Base-by-base conservation (phyloP, 2,888 invertebrate genomes). In the Branchipolynoe longqiensis region DNA sequence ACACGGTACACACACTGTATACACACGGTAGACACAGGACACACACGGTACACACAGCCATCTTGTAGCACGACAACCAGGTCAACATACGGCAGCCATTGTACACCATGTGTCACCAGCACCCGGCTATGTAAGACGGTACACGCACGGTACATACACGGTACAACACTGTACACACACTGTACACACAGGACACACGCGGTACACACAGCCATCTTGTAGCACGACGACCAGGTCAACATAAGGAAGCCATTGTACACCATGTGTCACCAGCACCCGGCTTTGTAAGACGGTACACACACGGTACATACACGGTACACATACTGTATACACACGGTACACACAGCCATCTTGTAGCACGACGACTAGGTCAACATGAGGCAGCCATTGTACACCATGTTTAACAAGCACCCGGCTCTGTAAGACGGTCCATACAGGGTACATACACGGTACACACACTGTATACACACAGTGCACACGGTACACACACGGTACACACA, bases 91-190 rank as follows among this genome's bases (percentile, higher is more conserved):
- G 98, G 97, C 89, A 99, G 95, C 94, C 97, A 98, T 14, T 98
- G 97, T 84, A 99, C 96, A 89, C 97, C 97, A 94, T 99, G 99
- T 0, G 99, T 99, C 36, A 99, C 99, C 91, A 99, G 95, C 73
- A 99, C 94, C 87, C 99, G 95, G 0, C 99, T 98, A 95, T 95
- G 87, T 14, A 89, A 12, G 62, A 56, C 3, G 56, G 25, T 22
- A 12, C 25, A 38, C 3, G 83, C 0, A 38, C 22, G 56, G 18
- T 1, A 8, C 22, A 8, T 56, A 56, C 1, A 3, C 8, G 8
- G 48, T 48, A 48, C 48, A 48, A 48, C n/a, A n/a, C n/a, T n/a
- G n/a, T n/a, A n/a, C n/a, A n/a, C n/a, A n/a, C n/a, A n/a, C n/a
- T n/a, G n/a, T n/a, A n/a, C n/a, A n/a, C n/a, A n/a, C n/a, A n/a